Conservation (phyloP, 2,797 vertebrate genomes). For the Gallinago stenura region DNA sequence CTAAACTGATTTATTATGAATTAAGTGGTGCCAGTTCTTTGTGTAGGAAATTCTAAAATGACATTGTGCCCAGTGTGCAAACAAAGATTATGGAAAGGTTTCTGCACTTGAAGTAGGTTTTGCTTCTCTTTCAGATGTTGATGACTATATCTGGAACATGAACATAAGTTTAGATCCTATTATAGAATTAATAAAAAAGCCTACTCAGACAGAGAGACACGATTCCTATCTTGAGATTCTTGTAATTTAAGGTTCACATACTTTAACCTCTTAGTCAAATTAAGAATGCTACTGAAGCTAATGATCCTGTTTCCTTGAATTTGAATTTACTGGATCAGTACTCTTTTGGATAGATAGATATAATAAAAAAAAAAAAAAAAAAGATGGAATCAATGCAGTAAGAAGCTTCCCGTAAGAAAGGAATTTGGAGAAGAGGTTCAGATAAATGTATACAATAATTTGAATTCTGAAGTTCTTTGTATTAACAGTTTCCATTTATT, state of each 20-base stretch:
- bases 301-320: slow-evolving; percentile 61
- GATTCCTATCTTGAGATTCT: slow-evolving; percentile 45
- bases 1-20: slow-evolving; percentile 68
- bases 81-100: slow-evolving; percentile 41
- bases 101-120: slow-evolving; percentile 22
- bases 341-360: background rate
- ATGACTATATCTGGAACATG: slow-evolving; percentile 25
- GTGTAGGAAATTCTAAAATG: slow-evolving; percentile 56
- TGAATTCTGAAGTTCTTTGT: background rate
- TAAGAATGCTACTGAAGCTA: slow-evolving; percentile 24
- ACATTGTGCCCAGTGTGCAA: slow-evolving; percentile 46
- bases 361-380: background rate
- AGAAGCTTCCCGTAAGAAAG: slow-evolving; percentile 13
- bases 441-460: background rate
- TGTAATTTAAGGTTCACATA: slow-evolving; percentile 32
- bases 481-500: background rate
- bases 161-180: slow-evolving; percentile 16
- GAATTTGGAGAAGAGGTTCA: background rate
- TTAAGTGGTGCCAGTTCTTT: slow-evolving; percentile 67
- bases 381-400: background rate
- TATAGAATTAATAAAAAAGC: slow-evolving; percentile 35
- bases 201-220: slow-evolving; percentile 46
- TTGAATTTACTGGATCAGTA: slow-evolving; percentile 54
- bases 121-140: slow-evolving; percentile 28
- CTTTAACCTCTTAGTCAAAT: slow-evolving; percentile 55